Evolutionary conservation across 2,888 invertebrate genomes (phyloP).

Genomic region (Sinodicranocentrus sp.): DNA sequence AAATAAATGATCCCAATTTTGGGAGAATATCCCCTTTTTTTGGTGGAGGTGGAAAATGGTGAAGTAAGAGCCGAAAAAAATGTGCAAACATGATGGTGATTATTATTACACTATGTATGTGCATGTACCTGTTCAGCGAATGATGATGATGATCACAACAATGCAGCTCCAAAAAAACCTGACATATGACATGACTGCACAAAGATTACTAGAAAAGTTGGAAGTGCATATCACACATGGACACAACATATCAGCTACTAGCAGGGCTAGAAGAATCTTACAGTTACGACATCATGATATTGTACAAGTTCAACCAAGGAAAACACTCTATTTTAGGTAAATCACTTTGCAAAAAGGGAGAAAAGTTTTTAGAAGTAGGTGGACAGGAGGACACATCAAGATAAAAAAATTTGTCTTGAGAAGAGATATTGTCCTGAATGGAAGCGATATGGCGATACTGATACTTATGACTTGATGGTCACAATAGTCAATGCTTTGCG

Average conservation of each 20-base stretch:
- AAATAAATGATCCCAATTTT: conserved; percentile 71
- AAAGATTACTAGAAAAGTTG: conserved; percentile 2
- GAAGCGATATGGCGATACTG: conserved; percentile 29
- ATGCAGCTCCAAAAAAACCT: conserved; percentile 7
- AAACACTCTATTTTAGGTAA: conserved; percentile 67
- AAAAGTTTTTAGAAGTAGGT: conserved; percentile 54
- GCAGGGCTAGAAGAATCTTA: background rate
- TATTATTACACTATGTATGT: conserved; percentile 29
- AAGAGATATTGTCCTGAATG: conserved; percentile 43
- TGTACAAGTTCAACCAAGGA: conserved; percentile 20
- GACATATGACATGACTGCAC: conserved; percentile 35
- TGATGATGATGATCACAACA: conserved; percentile 19
- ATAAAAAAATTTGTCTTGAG: conserved; percentile 26
- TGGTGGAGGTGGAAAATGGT: conserved; percentile 63
- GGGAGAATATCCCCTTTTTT: conserved; percentile 70
- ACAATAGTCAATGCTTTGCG: conserved; percentile 4
- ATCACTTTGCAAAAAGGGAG: conserved; percentile 56
- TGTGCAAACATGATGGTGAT: conserved; percentile 34
- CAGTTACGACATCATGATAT: conserved; percentile 32
- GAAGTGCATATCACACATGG: conserved; percentile 5
- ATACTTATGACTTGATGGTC: background rate
- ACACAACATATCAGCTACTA: background rate
- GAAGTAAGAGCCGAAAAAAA: conserved; percentile 6
- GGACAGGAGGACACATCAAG: conserved; percentile 67
- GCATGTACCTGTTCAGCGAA: conserved; percentile 11